Conservation (phyloP, 2,888 invertebrate species). For the Eulithis prunata region DNA sequence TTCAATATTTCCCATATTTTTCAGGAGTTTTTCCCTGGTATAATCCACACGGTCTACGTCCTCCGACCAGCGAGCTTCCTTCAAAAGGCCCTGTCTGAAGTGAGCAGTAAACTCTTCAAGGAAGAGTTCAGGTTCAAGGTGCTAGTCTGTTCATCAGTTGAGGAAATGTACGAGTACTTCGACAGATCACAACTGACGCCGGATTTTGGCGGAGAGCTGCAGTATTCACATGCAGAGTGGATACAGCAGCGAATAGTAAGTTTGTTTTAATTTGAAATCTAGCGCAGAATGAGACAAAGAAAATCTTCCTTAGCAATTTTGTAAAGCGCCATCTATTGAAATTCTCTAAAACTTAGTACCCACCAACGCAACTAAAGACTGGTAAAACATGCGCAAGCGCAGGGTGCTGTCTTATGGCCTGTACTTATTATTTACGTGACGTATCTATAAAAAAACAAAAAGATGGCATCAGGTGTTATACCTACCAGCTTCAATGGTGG, state of each 20-base stretch:
- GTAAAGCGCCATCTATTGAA: conserved; percentile 42
- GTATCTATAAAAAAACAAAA: too few relatives aligned
- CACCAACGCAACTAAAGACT: conserved; percentile 1
- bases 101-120: conserved; percentile 94
- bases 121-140: conserved; percentile 97
- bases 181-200: conserved; percentile 93
- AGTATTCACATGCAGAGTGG: conserved; percentile 98
- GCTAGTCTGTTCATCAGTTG: conserved; percentile 92
- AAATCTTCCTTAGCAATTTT: too few relatives aligned
- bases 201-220: conserved; percentile 94
- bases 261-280: conserved; percentile 17
- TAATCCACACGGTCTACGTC: conserved; percentile 97
- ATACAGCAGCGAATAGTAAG: conserved; percentile 97
- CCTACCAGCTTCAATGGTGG: too few relatives aligned
- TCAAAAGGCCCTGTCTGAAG: conserved; percentile 98
- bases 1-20: conserved; percentile 49
- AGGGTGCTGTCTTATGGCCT: background rate
- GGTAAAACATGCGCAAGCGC: background rate
- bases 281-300: too few relatives aligned
- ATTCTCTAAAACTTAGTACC: conserved; percentile 6
- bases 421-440: background rate
- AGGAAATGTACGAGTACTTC: conserved; percentile 94
- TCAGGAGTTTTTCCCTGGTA: conserved; percentile 96
- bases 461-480: too few relatives aligned
- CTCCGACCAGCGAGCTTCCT: conserved; percentile 96